A percentile compares a stretch with the other conserved stretches of the same genome.
phyloP scores from a whole-genome alignment of 2,797 vertebrate species.

The Aeoliscus strigatus region DNA sequence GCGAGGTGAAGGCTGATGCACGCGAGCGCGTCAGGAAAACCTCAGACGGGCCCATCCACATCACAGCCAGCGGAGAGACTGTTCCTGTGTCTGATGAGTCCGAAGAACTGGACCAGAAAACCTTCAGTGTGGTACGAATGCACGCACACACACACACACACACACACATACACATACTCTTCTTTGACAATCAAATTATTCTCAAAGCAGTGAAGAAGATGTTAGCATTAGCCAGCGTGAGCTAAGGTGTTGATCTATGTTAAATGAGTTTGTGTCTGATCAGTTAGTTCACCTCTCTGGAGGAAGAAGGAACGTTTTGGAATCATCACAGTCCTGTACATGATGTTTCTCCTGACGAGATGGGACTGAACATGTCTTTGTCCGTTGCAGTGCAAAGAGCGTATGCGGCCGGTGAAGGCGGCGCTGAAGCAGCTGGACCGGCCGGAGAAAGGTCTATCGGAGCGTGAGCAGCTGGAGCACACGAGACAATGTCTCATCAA shows the following conservation, averaged over 20 bases:
- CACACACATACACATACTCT: no score
- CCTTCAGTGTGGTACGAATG: constrained; percentile 97
- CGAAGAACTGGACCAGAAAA: constrained; percentile 96
- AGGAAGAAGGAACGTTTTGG: no score
- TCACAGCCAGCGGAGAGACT: constrained; percentile 84
- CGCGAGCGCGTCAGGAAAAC: constrained; percentile 85
- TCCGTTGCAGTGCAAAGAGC: constrained; percentile 99
- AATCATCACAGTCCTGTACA: no score
- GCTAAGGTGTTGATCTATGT: no score
- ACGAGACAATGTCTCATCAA: constrained; percentile 96
- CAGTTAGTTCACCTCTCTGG: no score
- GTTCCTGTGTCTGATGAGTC: constrained; percentile 88
- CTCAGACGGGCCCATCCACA: constrained; percentile 82
- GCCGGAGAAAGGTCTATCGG: constrained; percentile 96
- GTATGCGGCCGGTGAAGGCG: constrained; percentile 97
- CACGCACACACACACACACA: no score
- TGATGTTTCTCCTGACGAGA: no score
- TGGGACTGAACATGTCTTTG: no score
- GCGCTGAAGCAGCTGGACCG: constrained; percentile 95
- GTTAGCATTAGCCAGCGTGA: no score
- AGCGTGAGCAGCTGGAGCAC: constrained; percentile 95
- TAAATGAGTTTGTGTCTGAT: no score
- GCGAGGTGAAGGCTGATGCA: constrained; percentile 81
- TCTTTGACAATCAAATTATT: no score
- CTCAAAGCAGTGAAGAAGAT: no score